Evolutionary conservation across 2,113 vertebrate species (phyloP).

Genomic region (Thamnophis sirtalis): DNA sequence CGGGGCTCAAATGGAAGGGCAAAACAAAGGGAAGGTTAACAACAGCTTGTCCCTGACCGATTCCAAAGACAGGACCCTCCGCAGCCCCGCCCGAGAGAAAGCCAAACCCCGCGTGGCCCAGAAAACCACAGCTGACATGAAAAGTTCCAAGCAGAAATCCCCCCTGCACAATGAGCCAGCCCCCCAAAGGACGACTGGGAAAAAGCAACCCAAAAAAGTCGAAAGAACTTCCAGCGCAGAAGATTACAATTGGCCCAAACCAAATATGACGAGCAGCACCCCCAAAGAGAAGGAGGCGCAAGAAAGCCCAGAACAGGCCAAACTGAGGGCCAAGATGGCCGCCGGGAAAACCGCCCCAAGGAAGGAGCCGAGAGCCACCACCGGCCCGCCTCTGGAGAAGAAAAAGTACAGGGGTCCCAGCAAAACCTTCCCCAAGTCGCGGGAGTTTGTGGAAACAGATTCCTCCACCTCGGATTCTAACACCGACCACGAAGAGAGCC

Average conservation of each 20-base stretch:
- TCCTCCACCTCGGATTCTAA: slow-evolving; percentile 93
- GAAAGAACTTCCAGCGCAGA: slow-evolving; percentile 83
- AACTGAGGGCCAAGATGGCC: slow-evolving; percentile 80
- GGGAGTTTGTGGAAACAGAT: slow-evolving; percentile 95
- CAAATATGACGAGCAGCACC: slow-evolving; percentile 80
- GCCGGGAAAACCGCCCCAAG: slow-evolving; percentile 86
- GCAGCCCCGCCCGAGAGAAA: slow-evolving; percentile 84
- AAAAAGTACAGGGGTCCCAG: slow-evolving; percentile 89
- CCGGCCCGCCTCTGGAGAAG: slow-evolving; percentile 76
- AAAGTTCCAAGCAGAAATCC: slow-evolving; percentile 86
- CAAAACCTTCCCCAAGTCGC: slow-evolving; percentile 89
- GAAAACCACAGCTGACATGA: slow-evolving; percentile 83
- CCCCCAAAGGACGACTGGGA: slow-evolving; percentile 82
- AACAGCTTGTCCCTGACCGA: slow-evolving; percentile 63
- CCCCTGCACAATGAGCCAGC: slow-evolving; percentile 77
- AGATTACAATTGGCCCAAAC: slow-evolving; percentile 83
- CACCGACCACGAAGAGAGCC: slow-evolving; percentile 85
- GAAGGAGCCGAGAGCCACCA: slow-evolving; percentile 85
- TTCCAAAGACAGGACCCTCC: slow-evolving; percentile 75
- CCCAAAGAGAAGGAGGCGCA: slow-evolving; percentile 88
- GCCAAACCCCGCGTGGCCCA: slow-evolving; percentile 82
- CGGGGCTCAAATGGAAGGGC: slow-evolving; percentile 67
- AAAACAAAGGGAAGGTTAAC: slow-evolving; percentile 77
- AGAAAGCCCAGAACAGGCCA: slow-evolving; percentile 77
- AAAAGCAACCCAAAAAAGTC: slow-evolving; percentile 87